phyloP scores from a whole-genome alignment of 2,113 vertebrate genomes.

The Cisticola juncidis region DNA sequence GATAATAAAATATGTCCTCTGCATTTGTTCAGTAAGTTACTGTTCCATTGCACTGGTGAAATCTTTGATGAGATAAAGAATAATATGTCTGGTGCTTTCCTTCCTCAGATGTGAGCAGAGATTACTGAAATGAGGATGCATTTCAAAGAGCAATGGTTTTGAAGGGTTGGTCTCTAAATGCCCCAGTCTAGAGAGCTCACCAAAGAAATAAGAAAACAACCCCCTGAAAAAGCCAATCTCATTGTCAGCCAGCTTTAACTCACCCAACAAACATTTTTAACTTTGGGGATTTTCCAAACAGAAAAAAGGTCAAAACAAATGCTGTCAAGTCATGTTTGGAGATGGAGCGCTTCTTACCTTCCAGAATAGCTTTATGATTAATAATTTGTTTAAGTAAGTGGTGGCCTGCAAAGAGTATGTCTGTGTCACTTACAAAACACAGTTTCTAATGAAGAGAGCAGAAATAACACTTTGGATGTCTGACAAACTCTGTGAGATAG shows the following conservation, averaged over 20 bases:
- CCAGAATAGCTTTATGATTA: not conserved
- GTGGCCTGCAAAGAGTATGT: not conserved
- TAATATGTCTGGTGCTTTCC: not conserved
- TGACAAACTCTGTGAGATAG: slow-evolving; percentile 23
- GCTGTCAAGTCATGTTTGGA: not conserved
- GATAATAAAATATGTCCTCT: not conserved
- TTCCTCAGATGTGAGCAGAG: not conserved
- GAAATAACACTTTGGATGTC: not conserved
- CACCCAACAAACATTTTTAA: not conserved
- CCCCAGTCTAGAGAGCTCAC: not conserved
- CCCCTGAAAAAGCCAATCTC: not conserved
- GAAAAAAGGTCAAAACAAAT: slow-evolving; percentile 1
- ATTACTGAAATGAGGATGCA: not conserved
- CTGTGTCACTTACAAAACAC: not conserved
- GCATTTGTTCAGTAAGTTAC: not conserved
- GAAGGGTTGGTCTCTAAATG: not conserved
- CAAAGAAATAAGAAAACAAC: not conserved
- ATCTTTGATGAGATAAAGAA: not conserved
- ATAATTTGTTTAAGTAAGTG: slow-evolving; percentile 10
- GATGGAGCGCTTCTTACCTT: not conserved
- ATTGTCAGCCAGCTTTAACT: not conserved
- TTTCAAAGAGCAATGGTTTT: not conserved
- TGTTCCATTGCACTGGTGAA: not conserved
- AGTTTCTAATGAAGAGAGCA: not conserved
- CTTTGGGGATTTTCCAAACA: not conserved